These are phyloP conservation scores for Hofmannophila pseudospretella DNA, from an alignment of 2,888 invertebrate species.

Conservation along the genomic window DNA sequence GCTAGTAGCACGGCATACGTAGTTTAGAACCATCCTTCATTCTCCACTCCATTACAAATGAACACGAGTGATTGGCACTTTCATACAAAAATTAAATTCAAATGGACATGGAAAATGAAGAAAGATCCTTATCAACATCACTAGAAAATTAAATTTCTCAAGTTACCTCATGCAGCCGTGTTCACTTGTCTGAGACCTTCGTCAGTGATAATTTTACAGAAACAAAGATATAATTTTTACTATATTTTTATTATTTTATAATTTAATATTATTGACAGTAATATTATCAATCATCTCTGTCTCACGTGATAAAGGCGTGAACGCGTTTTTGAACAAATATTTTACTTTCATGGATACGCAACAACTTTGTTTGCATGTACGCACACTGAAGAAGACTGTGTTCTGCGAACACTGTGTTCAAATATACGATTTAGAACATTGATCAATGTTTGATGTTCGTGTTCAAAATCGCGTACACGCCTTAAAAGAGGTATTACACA, in stretches of 20 bases:
- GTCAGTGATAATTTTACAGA: no score
- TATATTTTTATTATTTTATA: constrained; percentile 33
- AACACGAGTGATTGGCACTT: constrained; percentile 37
- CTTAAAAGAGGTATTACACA: no score
- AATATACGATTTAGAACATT: no score
- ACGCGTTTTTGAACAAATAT: no score
- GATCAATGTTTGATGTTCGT: no score
- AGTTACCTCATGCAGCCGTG: constrained; percentile 50
- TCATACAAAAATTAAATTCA: not conserved
- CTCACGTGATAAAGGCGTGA: no score
- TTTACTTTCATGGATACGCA: no score
- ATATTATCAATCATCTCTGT: not conserved
- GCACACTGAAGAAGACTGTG: no score
- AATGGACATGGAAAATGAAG: constrained; percentile 49
- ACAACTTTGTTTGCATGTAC: no score
- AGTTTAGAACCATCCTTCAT: constrained; percentile 60
- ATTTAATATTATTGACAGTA: constrained; percentile 9
- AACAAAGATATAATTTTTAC: constrained; percentile 23
- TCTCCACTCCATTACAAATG: constrained; percentile 57
- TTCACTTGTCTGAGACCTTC: constrained; percentile 43
- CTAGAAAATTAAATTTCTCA: constrained; percentile 12
- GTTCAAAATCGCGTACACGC: no score
- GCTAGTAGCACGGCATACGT: no score
- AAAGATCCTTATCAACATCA: constrained; percentile 29
- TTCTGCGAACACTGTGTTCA: no score